These are phyloP conservation scores for Hirtodrosophila trivittata DNA, from an alignment of 2,888 invertebrate species.

Conservation along the genomic window DNA sequence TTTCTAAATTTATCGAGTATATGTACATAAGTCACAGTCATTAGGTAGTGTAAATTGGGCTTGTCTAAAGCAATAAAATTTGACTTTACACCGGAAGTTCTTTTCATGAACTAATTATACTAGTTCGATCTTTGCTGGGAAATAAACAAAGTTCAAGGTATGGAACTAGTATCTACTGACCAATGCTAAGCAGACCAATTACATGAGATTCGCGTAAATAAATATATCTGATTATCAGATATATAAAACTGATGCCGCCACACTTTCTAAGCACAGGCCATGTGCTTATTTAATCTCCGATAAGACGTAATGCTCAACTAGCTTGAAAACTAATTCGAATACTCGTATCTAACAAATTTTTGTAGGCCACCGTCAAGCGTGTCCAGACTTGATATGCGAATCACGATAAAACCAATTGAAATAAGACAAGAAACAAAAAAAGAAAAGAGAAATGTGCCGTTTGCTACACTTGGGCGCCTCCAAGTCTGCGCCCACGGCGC, in stretches of 20 bases:
- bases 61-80: too few species aligned
- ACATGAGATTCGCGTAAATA: too few species aligned
- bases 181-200: too few species aligned
- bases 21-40: too few species aligned
- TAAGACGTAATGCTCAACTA: slow-evolving; percentile 73
- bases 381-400: slow-evolving; percentile 67
- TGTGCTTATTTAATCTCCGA: slow-evolving; percentile 70
- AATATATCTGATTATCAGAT: too few species aligned
- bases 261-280: slow-evolving; percentile 63
- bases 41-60: too few species aligned
- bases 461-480: slow-evolving; percentile 68
- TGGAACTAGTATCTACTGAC: too few species aligned
- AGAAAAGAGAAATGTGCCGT: slow-evolving; percentile 65
- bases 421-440: slow-evolving; percentile 22
- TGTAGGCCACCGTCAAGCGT: slow-evolving; percentile 71
- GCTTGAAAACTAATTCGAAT: slow-evolving; percentile 55
- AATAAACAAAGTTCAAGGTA: too few species aligned
- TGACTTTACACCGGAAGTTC: too few species aligned
- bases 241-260: slow-evolving; percentile 41
- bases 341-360: slow-evolving; percentile 58
- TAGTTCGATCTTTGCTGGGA: too few species aligned
- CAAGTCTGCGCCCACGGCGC: slow-evolving; percentile 39
- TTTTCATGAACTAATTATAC: too few species aligned
- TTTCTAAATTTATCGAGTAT: too few species aligned
- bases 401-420: slow-evolving; percentile 60